These are phyloP conservation scores for Chinchilla lanigera DNA, from an alignment of 2,113 vertebrate genomes.

Conservation along the genomic window DNA sequence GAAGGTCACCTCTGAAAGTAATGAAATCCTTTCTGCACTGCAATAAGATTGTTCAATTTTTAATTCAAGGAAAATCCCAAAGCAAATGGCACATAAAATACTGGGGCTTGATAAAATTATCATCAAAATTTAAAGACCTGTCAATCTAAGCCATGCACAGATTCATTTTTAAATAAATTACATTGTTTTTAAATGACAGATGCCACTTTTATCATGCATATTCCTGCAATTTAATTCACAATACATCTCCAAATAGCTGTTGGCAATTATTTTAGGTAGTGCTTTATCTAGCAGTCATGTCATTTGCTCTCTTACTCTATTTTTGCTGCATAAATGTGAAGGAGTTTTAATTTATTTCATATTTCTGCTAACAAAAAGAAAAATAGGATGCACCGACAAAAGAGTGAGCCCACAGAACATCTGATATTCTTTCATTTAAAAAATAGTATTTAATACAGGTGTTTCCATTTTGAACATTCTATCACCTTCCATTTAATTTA, in stretches of 20 bases:
- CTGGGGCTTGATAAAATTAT: slow-evolving; percentile 76
- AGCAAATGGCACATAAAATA: slow-evolving; percentile 76
- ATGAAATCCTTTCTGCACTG: slow-evolving; percentile 75
- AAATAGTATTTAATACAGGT: slow-evolving; percentile 52
- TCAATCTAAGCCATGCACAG: slow-evolving; percentile 63
- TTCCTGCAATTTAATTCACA: slow-evolving; percentile 59
- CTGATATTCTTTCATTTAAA: slow-evolving; percentile 32
- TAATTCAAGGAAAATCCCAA: slow-evolving; percentile 81
- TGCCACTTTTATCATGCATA: slow-evolving; percentile 66
- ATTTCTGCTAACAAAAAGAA: slow-evolving; percentile 71
- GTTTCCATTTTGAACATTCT: slow-evolving; percentile 41
- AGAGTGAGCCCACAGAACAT: slow-evolving; percentile 54
- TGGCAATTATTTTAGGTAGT: slow-evolving; percentile 68
- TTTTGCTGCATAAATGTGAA: slow-evolving; percentile 51
- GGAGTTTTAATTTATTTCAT: slow-evolving; percentile 67
- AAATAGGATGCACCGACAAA: slow-evolving; percentile 46
- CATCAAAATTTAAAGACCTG: slow-evolving; percentile 76
- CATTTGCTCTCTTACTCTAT: slow-evolving; percentile 51
- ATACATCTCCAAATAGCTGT: slow-evolving; percentile 62
- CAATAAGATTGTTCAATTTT: slow-evolving; percentile 82
- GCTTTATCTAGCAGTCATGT: slow-evolving; percentile 55
- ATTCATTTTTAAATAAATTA: slow-evolving; percentile 72
- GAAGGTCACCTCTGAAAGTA: slow-evolving; percentile 82
- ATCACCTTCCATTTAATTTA: slow-evolving; percentile 52
- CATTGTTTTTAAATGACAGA: slow-evolving; percentile 73